Conservation (phyloP, 2,888 invertebrate genomes). For the Sesia bembeciformis region DNA sequence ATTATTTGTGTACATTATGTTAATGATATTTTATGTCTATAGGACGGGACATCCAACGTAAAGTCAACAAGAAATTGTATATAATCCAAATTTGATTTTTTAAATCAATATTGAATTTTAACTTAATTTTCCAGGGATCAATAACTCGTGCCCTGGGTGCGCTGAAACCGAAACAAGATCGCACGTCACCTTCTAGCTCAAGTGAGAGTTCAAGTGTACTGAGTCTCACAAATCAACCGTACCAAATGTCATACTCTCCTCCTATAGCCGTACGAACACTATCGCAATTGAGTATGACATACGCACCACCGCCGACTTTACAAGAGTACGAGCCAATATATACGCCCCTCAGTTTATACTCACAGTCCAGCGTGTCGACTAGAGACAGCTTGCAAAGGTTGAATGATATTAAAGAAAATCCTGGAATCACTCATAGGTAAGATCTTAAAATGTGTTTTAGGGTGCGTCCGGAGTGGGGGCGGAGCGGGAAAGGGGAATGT, state of each 20-base stretch:
- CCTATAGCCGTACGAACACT: conserved; percentile 72
- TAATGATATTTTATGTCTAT: too few species aligned
- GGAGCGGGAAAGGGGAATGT: too few species aligned
- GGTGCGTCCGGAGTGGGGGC: too few species aligned
- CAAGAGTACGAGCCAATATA: conserved; percentile 69
- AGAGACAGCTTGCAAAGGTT: conserved; percentile 62
- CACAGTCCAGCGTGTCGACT: conserved; percentile 63
- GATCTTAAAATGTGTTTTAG: background rate
- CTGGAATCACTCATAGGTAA: conserved; percentile 57
- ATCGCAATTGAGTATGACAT: conserved; percentile 74
- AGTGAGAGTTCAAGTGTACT: conserved; percentile 76
- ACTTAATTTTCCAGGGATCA: conserved; percentile 74
- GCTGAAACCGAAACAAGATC: conserved; percentile 75
- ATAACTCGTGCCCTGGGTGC: conserved; percentile 83
- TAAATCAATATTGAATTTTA: background rate
- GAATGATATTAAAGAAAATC: conserved; percentile 57
- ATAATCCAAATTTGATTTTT: background rate
- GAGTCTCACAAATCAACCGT: conserved; percentile 65
- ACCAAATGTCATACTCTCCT: conserved; percentile 64
- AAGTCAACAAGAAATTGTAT: too few species aligned
- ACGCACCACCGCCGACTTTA: conserved; percentile 74
- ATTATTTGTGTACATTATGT: too few species aligned
- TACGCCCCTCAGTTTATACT: conserved; percentile 61
- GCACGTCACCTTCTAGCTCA: conserved; percentile 80
- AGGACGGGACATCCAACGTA: too few species aligned